These are phyloP conservation scores for Otis tarda DNA, from an alignment of 2,113 vertebrate genomes.

Conservation along the genomic window DNA sequence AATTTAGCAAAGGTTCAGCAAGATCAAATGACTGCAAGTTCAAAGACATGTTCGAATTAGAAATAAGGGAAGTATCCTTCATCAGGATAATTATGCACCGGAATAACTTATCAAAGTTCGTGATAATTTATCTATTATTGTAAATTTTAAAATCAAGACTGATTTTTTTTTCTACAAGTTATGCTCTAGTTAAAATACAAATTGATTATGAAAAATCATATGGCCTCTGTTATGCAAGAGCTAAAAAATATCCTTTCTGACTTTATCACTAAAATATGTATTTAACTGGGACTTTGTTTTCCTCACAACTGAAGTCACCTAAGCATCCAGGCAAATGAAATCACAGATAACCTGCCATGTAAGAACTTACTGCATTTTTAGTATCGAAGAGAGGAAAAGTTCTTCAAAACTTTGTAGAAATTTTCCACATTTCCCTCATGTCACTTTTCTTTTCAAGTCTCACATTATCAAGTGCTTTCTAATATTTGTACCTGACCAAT, in stretches of 20 bases:
- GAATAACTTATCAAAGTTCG: slow-evolving; percentile 22
- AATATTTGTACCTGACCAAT: background rate
- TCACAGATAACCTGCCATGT: background rate
- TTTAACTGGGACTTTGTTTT: background rate
- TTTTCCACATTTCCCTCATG: background rate
- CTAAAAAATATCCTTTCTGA: background rate
- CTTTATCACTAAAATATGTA: background rate
- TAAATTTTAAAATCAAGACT: slow-evolving; percentile 33
- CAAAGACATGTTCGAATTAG: slow-evolving; percentile 36
- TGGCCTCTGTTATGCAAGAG: background rate
- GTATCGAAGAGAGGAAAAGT: background rate
- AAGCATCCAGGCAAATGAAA: background rate
- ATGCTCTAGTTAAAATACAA: background rate
- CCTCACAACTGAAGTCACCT: background rate
- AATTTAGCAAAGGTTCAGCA: slow-evolving; percentile 30
- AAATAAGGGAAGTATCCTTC: background rate
- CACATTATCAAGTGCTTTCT: background rate
- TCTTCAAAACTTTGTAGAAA: background rate
- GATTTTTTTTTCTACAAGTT: background rate
- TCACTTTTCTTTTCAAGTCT: background rate
- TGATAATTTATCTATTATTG: background rate
- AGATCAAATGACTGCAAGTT: slow-evolving; percentile 54
- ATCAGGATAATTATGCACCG: background rate
- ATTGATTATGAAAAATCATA: background rate
- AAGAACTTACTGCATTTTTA: background rate